These are phyloP conservation scores for Rhadina sibilatrix DNA, from an alignment of 2,113 vertebrate species.

Conservation along the genomic window DNA sequence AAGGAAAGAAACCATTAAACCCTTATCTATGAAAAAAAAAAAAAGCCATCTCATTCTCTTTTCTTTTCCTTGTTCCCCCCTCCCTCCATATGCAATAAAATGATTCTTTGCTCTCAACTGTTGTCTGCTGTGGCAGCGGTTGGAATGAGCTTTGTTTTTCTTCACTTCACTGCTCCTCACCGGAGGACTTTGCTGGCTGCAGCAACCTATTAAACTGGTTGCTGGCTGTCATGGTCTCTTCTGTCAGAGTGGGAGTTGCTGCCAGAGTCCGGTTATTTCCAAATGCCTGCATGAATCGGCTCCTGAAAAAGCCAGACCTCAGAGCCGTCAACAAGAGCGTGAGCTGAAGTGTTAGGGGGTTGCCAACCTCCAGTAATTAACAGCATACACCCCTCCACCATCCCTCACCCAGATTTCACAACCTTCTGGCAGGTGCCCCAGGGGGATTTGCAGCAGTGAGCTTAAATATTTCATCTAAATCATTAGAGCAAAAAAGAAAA, in stretches of 20 bases:
- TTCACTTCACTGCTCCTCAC: conserved; percentile 48
- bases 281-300: background rate
- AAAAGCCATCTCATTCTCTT: background rate
- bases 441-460: background rate
- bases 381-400: background rate
- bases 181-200: background rate
- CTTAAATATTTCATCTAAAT: conserved; percentile 57
- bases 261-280: conserved; percentile 14
- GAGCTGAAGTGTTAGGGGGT: background rate
- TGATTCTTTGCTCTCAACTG: background rate
- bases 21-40: background rate
- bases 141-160: conserved; percentile 22
- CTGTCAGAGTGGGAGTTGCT: background rate
- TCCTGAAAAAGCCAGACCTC: background rate
- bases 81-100: background rate
- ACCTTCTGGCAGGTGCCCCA: conserved; percentile 33
- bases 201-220: conserved; percentile 29
- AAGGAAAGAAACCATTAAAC: background rate
- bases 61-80: background rate
- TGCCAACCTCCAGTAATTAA: background rate
- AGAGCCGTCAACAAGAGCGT: background rate
- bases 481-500: conserved; percentile 24
- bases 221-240: conserved; percentile 2
- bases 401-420: conserved; percentile 1
- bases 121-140: conserved; percentile 4